Evolutionary conservation across 92 coral and sea anemone genomes (phyloP).

Genomic region (Zoanthus sociatus): DNA sequence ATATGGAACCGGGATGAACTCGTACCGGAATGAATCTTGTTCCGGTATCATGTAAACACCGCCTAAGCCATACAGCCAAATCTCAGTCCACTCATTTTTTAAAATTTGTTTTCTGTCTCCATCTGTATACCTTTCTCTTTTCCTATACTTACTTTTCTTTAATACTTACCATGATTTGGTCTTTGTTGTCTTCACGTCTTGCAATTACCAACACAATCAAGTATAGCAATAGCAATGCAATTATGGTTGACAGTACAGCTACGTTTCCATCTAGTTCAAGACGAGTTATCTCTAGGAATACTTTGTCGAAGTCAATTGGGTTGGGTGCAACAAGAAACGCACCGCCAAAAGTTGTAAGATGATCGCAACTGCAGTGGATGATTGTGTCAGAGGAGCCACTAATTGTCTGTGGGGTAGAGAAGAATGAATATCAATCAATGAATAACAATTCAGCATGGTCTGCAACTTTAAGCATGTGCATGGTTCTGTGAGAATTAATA

Average conservation of each 20-base stretch:
- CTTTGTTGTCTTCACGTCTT: constrained; percentile 35
- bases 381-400: not conserved
- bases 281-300: constrained; percentile 18
- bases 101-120: not conserved
- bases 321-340: constrained; percentile 23
- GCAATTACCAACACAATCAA: constrained; percentile 16
- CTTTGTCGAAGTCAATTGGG: constrained; percentile 34
- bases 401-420: not conserved
- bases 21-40: no score
- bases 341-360: constrained; percentile 37
- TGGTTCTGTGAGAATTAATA: no score
- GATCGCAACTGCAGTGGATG: constrained; percentile 33
- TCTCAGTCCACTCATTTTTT: not conserved
- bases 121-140: not conserved
- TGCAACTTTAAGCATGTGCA: not conserved
- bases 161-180: constrained; percentile 2
- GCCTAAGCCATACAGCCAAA: no score
- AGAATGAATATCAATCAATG: not conserved
- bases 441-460: not conserved
- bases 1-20: no score
- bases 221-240: constrained; percentile 3
- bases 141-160: no score
- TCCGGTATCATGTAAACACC: no score
- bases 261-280: constrained; percentile 27
- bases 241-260: constrained; percentile 26